phyloP scores from a whole-genome alignment of 53 echinoderm and acorn worm genomes.

The Temnopleurus reevesii region DNA sequence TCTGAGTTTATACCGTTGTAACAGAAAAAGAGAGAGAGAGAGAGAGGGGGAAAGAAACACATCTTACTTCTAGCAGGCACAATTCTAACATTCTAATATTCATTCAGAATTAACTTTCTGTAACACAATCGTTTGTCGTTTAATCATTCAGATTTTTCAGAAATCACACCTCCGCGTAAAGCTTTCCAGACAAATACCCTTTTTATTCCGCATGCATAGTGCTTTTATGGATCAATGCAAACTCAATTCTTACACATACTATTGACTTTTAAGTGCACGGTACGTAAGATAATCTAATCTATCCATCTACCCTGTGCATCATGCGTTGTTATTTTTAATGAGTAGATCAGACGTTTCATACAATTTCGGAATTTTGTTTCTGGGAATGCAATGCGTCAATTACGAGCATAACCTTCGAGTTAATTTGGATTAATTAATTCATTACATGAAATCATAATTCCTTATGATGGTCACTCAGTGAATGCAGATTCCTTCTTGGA shows the following conservation, averaged over 20 bases:
- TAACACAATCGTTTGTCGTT: conserved; percentile 1
- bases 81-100: not conserved
- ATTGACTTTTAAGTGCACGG: not conserved
- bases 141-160: not conserved
- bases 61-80: not conserved
- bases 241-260: not conserved
- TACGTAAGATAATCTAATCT: not conserved
- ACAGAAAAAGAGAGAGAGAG: not conserved
- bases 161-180: not conserved
- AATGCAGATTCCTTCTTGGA: not conserved
- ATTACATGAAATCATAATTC: too few species aligned
- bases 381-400: not conserved
- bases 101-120: not conserved
- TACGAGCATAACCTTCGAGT: too few species aligned
- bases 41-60: not conserved
- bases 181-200: not conserved
- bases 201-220: not conserved
- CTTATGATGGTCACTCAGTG: not conserved
- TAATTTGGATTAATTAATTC: too few species aligned
- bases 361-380: not conserved
- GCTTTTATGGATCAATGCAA: not conserved
- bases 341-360: not conserved
- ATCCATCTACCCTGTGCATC: not conserved
- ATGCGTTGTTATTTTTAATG: not conserved
- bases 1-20: too few species aligned